Evolutionary conservation across 2,888 invertebrate genomes (phyloP).

Genomic region (Atherix ibis): DNA sequence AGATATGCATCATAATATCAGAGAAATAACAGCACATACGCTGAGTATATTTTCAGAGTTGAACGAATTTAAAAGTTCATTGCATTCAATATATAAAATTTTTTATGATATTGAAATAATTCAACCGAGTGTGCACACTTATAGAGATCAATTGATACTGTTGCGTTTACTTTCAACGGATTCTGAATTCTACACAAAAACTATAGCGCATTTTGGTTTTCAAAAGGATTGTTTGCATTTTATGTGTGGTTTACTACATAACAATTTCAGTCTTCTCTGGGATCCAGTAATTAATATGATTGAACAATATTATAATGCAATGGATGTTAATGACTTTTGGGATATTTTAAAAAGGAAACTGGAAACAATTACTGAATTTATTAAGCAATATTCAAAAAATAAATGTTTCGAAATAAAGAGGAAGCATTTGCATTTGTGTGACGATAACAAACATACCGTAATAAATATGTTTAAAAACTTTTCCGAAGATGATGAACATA

Average conservation of each 20-base stretch:
- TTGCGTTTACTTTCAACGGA: conserved; percentile 58
- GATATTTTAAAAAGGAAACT: conserved; percentile 45
- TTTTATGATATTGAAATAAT: conserved; percentile 57
- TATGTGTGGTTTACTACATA: conserved; percentile 64
- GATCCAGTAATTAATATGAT: conserved; percentile 64
- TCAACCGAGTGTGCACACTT: conserved; percentile 56
- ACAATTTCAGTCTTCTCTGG: conserved; percentile 84
- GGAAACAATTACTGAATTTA: conserved; percentile 35
- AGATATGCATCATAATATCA: conserved; percentile 51
- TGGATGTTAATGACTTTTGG: conserved; percentile 55
- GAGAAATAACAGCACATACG: conserved; percentile 56
- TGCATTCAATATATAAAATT: conserved; percentile 43
- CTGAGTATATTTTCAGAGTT: conserved; percentile 47
- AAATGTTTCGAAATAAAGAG: background rate
- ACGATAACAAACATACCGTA: no score
- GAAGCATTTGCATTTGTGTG: no score
- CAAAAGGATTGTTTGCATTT: conserved; percentile 55
- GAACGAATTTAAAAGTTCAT: background rate
- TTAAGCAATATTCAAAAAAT: conserved; percentile 15
- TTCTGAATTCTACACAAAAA: conserved; percentile 38
- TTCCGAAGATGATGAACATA: background rate
- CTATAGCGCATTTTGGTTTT: conserved; percentile 33
- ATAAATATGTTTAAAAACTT: background rate
- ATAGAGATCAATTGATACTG: conserved; percentile 58
- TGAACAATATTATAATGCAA: conserved; percentile 50